Evolutionary conservation across 2,888 invertebrate species (phyloP).

Genomic region (Eumacrocentrus americanus): DNA sequence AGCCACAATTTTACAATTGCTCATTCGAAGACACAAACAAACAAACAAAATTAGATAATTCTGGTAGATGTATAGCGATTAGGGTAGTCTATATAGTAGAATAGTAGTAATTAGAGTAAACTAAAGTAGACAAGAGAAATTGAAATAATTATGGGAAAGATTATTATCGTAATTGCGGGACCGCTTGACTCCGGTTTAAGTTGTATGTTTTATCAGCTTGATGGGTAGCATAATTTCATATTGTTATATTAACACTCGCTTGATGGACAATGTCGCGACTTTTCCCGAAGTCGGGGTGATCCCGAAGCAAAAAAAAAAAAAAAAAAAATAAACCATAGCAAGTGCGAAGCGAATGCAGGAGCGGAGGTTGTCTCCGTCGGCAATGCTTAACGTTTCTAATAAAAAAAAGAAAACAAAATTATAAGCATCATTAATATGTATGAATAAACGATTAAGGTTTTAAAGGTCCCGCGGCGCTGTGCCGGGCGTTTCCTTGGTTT

Average conservation of each 20-base stretch:
- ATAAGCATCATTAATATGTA: slow-evolving; percentile 43
- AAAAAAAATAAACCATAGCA: slow-evolving; percentile 47
- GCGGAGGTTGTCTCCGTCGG: slow-evolving; percentile 53
- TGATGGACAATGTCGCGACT: slow-evolving; percentile 20
- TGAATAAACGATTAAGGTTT: slow-evolving; percentile 47
- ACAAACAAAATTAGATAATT: slow-evolving; percentile 6
- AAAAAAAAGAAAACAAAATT: slow-evolving; percentile 39
- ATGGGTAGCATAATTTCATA: slow-evolving; percentile 8
- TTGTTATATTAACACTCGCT: slow-evolving; percentile 3
- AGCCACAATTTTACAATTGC: background rate
- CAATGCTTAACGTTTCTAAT: slow-evolving; percentile 49
- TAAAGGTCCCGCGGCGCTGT: slow-evolving; percentile 43
- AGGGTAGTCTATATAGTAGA: slow-evolving; percentile 48
- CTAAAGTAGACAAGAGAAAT: slow-evolving; percentile 52
- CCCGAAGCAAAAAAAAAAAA: slow-evolving; percentile 42
- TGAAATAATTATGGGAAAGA: slow-evolving; percentile 51
- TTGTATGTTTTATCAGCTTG: slow-evolving; percentile 17
- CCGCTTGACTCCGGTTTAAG: slow-evolving; percentile 32
- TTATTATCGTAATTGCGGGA: slow-evolving; percentile 47
- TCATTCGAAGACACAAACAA: background rate
- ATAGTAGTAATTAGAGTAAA: slow-evolving; percentile 52
- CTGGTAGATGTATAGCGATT: slow-evolving; percentile 10
- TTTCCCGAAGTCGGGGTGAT: slow-evolving; percentile 31
- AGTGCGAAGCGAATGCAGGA: slow-evolving; percentile 52
- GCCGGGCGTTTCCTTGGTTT: slow-evolving; percentile 36